Base-by-base conservation (phyloP, 1,140 invertebrate genomes). In the Helicoverpa armigera region DNA sequence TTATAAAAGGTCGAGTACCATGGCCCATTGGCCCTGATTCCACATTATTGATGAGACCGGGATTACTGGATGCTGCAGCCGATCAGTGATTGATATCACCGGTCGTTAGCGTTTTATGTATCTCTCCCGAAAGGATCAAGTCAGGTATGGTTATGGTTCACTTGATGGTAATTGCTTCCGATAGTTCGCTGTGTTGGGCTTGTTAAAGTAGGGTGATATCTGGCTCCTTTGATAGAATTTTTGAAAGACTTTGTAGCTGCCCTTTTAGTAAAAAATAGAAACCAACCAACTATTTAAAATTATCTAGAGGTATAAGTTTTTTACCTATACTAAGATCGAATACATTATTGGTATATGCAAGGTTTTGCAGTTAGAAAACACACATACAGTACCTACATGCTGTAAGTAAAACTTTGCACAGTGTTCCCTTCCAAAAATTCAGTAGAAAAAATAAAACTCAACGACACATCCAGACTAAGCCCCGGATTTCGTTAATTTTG, bases 41-140 rank as follows among this genome's bases (percentile, higher is more conserved):
- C 87, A 77, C 83, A 76, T 83, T 86, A 87, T 88, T 86, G 84
- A 86, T 86, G 82, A 53, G 61, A 23, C 50, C 54, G 77, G 70
- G 75, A 83, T 83, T 85, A 81, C 83, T 67, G 10, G 79, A 60
- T 74, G 50, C 75, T 79, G 61, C 54, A 77, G 75, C 67, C 60
- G 79, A 72, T 80, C 73, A 31, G 70, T 85, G 82, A 83, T 86
- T 83, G 78, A 86, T 86, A 83, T 78, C 58, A 53, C 61, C 67
- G 78, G 54, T 78, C 82, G 74, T 83, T 82, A 83, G 63, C 69
- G 69, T 72, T 77, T 67, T 77, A 77, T 77, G 50, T 63, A 76
- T 76, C 65, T 76, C 43, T 51, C 65, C 75, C 67, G 61, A 10
- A 77, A 77, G 75, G 75, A 77, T 77, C 75, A 53, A 54, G 58